Conservation (phyloP, 2,113 vertebrate genomes). For the Hyperopisus bebe region DNA sequence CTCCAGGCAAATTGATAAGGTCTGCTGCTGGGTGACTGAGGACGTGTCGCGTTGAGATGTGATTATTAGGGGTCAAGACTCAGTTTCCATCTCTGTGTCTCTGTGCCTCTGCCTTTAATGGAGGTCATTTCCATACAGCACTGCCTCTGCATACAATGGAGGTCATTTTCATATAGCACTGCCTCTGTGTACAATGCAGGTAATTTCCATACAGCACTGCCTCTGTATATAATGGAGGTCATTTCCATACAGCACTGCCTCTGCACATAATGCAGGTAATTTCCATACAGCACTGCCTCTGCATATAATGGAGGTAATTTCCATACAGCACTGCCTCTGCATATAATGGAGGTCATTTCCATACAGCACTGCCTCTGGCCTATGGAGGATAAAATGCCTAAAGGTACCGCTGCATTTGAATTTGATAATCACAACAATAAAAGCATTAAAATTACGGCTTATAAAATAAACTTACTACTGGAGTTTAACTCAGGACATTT, state of each 20-base stretch:
- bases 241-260: neutral
- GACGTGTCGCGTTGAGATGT: neutral
- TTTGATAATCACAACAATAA: neutral
- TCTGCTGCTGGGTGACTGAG: neutral
- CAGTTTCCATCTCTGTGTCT: neutral
- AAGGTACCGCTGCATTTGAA: neutral
- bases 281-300: neutral
- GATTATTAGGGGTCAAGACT: neutral
- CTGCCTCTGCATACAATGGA: neutral
- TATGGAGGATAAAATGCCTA: neutral
- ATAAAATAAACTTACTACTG: neutral
- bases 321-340: neutral
- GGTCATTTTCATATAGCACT: neutral
- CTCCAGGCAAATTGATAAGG: neutral
- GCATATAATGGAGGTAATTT: neutral
- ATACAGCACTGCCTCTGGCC: neutral
- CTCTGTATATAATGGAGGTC: neutral
- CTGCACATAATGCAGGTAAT: neutral
- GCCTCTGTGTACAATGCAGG: neutral
- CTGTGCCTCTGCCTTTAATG: neutral
- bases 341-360: neutral
- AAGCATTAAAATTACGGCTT: neutral
- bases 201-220: neutral
- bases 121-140: neutral
- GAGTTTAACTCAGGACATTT: conserved; percentile 28